These are phyloP conservation scores for Lichenostomus cassidix DNA, from an alignment of 2,113 vertebrate genomes.

Conservation along the genomic window DNA sequence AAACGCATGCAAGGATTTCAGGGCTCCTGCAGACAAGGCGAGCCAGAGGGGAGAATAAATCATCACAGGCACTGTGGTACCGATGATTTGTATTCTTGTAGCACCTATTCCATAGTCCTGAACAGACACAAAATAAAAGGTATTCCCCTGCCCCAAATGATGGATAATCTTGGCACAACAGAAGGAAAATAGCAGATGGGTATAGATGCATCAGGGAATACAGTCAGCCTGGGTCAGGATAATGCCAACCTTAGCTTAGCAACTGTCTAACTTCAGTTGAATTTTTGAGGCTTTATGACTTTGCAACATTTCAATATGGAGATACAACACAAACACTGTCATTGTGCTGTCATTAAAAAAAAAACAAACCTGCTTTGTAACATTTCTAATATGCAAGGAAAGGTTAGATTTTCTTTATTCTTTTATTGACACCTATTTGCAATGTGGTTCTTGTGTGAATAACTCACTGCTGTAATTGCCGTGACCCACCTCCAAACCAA, in stretches of 20 bases:
- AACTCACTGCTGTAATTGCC: neutral
- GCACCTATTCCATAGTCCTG: neutral
- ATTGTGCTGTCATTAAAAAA: neutral
- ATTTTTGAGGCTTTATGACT: slow-evolving; percentile 24
- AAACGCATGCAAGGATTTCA: neutral
- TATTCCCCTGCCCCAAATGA: slow-evolving; percentile 25
- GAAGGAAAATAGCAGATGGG: slow-evolving; percentile 38
- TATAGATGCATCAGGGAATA: neutral
- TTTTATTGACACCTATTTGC: neutral
- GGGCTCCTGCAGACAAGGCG: neutral
- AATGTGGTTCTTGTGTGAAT: neutral
- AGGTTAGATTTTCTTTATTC: neutral
- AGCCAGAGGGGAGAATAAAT: neutral
- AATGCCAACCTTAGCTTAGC: neutral
- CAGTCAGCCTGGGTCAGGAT: neutral
- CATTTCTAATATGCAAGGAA: neutral
- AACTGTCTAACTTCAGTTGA: neutral
- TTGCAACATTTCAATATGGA: neutral
- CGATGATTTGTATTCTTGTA: slow-evolving; percentile 32
- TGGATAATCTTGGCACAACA: slow-evolving; percentile 36
- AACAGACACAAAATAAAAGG: slow-evolving; percentile 12
- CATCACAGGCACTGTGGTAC: neutral
- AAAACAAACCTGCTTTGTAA: neutral
- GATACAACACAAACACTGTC: neutral
- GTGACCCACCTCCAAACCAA: neutral